These are phyloP conservation scores for Drosophila rufa DNA, from an alignment of 1,140 invertebrate genomes.

Conservation along the genomic window DNA sequence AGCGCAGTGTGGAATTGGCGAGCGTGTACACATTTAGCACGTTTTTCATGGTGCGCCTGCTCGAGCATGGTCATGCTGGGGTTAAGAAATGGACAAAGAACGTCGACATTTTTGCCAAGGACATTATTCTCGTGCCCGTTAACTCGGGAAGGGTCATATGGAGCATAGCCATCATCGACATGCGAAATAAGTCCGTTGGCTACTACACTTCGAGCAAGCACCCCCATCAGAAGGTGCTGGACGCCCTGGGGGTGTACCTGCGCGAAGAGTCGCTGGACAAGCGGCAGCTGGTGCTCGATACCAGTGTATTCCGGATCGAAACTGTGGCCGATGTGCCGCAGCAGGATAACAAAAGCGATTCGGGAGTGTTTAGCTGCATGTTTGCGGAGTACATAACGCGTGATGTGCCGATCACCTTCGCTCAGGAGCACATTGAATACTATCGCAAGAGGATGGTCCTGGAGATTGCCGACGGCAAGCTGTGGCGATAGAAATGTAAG, in stretches of 20 bases:
- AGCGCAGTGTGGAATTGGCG: slow-evolving; percentile 87
- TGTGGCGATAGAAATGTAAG: slow-evolving; percentile 70
- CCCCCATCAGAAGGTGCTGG: slow-evolving; percentile 90
- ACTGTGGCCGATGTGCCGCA: slow-evolving; percentile 93
- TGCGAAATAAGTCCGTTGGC: slow-evolving; percentile 90
- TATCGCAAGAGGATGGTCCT: slow-evolving; percentile 96
- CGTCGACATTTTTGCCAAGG: slow-evolving; percentile 85
- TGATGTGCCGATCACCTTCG: slow-evolving; percentile 91
- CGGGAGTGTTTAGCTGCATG: slow-evolving; percentile 98
- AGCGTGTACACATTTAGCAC: slow-evolving; percentile 93
- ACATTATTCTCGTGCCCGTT: slow-evolving; percentile 90
- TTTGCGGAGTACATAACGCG: slow-evolving; percentile 96
- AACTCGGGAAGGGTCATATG: slow-evolving; percentile 97
- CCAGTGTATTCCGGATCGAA: slow-evolving; percentile 89
- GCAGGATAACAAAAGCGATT: slow-evolving; percentile 99
- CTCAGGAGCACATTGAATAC: slow-evolving; percentile 96
- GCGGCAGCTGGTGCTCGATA: slow-evolving; percentile 91
- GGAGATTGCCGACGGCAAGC: slow-evolving; percentile 91
- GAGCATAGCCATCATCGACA: slow-evolving; percentile 96
- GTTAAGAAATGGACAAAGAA: slow-evolving; percentile 95
- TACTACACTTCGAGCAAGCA: slow-evolving; percentile 98
- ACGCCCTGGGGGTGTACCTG: slow-evolving; percentile 91
- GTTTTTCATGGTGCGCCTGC: slow-evolving; percentile 96
- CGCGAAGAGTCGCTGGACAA: slow-evolving; percentile 95
- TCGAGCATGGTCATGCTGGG: slow-evolving; percentile 88